A percentile compares a stretch with the other conserved stretches of the same genome.
These are phyloP conservation scores for Drosophila biarmipes DNA, from an alignment of 1,140 invertebrate species.

Conservation along the genomic window DNA sequence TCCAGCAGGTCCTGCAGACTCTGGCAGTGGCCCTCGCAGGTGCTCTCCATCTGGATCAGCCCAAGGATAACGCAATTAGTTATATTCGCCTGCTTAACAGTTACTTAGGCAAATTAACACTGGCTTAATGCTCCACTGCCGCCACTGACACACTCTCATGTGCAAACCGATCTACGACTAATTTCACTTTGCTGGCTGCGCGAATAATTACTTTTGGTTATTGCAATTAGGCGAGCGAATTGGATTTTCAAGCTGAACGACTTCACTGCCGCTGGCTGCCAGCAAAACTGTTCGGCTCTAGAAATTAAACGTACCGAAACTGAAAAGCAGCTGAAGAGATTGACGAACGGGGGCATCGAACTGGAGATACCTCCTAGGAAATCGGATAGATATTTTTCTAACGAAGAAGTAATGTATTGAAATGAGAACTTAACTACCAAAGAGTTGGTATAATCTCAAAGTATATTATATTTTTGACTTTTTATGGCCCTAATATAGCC, in stretches of 20 bases:
- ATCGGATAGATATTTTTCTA: too few relatives aligned
- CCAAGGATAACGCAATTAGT: slow-evolving; percentile 4
- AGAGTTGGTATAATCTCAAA: too few relatives aligned
- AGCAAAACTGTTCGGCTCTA: slow-evolving; percentile 56
- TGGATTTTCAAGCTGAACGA: slow-evolving; percentile 79
- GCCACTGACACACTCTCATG: slow-evolving; percentile 16
- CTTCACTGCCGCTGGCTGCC: slow-evolving; percentile 38
- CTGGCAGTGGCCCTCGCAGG: slow-evolving; percentile 72
- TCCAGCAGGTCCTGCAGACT: slow-evolving; percentile 64
- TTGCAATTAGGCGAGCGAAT: slow-evolving; percentile 73
- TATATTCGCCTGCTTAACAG: slow-evolving; percentile 9
- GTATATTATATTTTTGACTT: too few relatives aligned
- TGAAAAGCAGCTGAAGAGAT: slow-evolving; percentile 28
- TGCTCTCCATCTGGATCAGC: slow-evolving; percentile 61
- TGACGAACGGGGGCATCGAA: slow-evolving; percentile 1
- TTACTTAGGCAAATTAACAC: slow-evolving; percentile 40
- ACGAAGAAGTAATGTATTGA: too few relatives aligned
- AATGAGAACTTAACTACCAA: too few relatives aligned
- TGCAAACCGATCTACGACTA: slow-evolving; percentile 40
- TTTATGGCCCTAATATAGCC: too few relatives aligned
- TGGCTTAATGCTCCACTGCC: slow-evolving; percentile 38
- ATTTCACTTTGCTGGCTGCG: slow-evolving; percentile 63
- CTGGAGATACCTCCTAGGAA: not conserved
- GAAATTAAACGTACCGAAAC: slow-evolving; percentile 62
- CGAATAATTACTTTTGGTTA: slow-evolving; percentile 60